Evolutionary conservation across 1,140 invertebrate species (phyloP).

Genomic region (Drosophila pseudoobscura): DNA sequence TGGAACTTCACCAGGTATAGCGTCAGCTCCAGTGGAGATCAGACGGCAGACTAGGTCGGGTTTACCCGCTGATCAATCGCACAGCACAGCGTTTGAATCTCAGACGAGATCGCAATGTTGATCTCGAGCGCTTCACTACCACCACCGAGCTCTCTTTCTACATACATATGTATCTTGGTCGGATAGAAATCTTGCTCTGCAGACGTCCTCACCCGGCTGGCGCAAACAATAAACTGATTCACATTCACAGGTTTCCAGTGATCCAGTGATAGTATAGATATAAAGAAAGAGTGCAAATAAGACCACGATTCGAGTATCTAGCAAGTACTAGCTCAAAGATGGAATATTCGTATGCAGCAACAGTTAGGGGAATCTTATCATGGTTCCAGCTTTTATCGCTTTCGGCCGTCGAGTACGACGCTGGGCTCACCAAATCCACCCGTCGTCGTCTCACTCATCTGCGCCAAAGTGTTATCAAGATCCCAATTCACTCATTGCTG

Average conservation of each 20-base stretch:
- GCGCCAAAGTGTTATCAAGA: conserved; percentile 28
- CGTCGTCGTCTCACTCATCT: conserved; percentile 17
- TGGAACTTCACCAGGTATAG: conserved; percentile 4
- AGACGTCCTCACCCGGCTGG: conserved; percentile 59
- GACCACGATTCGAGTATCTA: conserved; percentile 23
- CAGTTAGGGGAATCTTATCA: conserved; percentile 61
- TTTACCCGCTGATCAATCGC: conserved; percentile 15
- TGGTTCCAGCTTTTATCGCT: conserved; percentile 46
- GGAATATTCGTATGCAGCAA: conserved; percentile 24
- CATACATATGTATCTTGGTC: conserved; percentile 21
- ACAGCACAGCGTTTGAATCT: conserved; percentile 33
- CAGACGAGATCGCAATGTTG: conserved; percentile 41
- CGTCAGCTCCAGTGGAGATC: conserved; percentile 46
- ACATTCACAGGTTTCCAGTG: conserved; percentile 47
- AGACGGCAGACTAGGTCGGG: conserved; percentile 43
- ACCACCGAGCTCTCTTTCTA: conserved; percentile 10
- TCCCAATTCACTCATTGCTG: conserved; percentile 29
- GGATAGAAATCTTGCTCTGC: conserved; percentile 24
- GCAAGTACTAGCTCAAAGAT: conserved; percentile 16
- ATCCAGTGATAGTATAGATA: conserved; percentile 53
- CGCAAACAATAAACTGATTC: conserved; percentile 69
- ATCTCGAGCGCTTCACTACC: conserved; percentile 15
- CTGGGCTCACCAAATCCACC: no score
- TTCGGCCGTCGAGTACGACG: background rate
- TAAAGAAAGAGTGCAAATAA: conserved; percentile 45